Evolutionary conservation across 2,113 vertebrate species (phyloP).

Genomic region (Pica pica): DNA sequence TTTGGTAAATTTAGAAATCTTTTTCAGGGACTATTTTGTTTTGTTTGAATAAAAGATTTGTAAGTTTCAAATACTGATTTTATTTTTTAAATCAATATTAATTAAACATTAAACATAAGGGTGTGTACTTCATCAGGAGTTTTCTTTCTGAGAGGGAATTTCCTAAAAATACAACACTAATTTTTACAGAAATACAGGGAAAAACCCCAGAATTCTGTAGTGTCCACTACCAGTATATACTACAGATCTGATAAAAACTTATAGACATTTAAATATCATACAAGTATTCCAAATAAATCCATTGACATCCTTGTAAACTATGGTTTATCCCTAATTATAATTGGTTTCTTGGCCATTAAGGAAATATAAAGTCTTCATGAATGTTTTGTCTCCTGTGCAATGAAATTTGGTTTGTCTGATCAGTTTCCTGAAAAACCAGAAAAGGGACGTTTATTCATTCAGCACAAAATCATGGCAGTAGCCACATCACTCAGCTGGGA

Average conservation of each 20-base stretch:
- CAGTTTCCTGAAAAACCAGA: not conserved
- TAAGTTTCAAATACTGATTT: not conserved
- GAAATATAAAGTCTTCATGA: not conserved
- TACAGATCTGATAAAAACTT: not conserved
- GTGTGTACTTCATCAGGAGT: not conserved
- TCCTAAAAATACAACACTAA: not conserved
- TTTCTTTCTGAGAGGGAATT: not conserved
- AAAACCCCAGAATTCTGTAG: rapidly evolving
- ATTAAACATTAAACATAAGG: not conserved
- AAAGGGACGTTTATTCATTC: not conserved
- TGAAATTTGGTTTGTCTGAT: not conserved
- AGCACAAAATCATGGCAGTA: not conserved
- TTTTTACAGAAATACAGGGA: not conserved
- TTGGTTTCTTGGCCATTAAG: not conserved
- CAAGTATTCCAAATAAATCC: not conserved
- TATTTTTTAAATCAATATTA: not conserved
- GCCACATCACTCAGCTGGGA: not conserved
- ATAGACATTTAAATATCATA: not conserved
- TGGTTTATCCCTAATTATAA: not conserved
- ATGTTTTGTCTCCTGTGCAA: not conserved
- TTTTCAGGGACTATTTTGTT: not conserved
- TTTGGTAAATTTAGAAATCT: not conserved
- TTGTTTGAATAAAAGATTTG: not conserved
- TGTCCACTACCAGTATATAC: not conserved
- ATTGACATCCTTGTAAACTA: not conserved